phyloP scores from a whole-genome alignment of 2,113 vertebrate species.

The Corythaixoides concolor region DNA sequence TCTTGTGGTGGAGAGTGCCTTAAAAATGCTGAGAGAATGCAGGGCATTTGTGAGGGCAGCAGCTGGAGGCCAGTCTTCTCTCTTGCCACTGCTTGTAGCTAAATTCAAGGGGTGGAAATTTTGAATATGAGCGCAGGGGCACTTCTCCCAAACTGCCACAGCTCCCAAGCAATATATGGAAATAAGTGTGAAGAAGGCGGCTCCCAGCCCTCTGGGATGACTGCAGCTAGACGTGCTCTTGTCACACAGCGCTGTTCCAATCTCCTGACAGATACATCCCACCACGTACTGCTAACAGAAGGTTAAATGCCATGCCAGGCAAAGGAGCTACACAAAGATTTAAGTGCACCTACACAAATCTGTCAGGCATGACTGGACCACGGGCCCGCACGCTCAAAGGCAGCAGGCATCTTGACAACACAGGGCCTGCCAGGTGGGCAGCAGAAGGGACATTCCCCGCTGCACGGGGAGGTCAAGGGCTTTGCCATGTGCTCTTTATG shows the following conservation, averaged over 20 bases:
- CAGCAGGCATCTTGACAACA: not conserved
- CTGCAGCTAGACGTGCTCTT: not conserved
- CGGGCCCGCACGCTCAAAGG: not conserved
- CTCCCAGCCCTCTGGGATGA: not conserved
- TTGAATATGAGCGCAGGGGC: not conserved
- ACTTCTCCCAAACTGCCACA: not conserved
- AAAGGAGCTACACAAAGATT: not conserved
- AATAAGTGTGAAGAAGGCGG: not conserved
- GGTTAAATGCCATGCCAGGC: slow-evolving; percentile 37
- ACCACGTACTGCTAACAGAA: not conserved
- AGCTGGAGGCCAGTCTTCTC: not conserved
- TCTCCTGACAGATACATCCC: slow-evolving; percentile 43
- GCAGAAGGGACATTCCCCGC: not conserved
- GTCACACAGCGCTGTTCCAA: not conserved
- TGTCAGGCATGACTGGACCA: slow-evolving; percentile 18
- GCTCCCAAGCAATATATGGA: not conserved
- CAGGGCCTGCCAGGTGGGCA: not conserved
- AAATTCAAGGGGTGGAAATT: not conserved
- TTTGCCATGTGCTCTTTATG: not conserved
- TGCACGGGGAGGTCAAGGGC: not conserved
- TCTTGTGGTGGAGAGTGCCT: not conserved
- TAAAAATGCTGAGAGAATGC: not conserved
- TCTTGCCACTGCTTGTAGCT: not conserved
- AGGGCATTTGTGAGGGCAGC: not conserved
- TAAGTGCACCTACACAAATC: slow-evolving; percentile 16